These are phyloP conservation scores for Drosophila aldrichi DNA, from an alignment of 2,888 invertebrate genomes.

Conservation along the genomic window DNA sequence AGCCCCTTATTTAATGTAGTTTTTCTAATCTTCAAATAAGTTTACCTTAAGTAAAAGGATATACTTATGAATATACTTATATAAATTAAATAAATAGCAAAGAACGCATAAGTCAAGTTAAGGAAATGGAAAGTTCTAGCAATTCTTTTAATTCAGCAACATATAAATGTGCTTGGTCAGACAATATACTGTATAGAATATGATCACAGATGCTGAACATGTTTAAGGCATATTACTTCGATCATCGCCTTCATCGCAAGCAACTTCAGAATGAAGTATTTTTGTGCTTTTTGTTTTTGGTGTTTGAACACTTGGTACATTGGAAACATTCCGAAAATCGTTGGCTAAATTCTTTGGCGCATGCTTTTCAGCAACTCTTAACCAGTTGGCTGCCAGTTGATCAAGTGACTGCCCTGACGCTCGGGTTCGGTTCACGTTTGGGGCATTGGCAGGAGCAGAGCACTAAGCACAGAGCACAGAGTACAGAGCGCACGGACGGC, in stretches of 20 bases:
- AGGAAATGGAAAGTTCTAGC: neutral
- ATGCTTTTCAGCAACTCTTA: conserved; percentile 73
- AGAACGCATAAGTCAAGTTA: neutral
- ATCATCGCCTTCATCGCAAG: neutral
- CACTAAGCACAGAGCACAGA: conserved; percentile 22
- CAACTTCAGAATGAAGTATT: conserved; percentile 24
- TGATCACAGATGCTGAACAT: neutral
- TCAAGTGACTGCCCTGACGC: conserved; percentile 66
- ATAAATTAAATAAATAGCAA: too few relatives aligned
- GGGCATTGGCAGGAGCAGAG: conserved; percentile 72
- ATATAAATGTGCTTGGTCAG: too few relatives aligned
- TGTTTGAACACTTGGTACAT: conserved; percentile 73
- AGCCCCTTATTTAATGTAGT: neutral
- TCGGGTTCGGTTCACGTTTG: conserved; percentile 43
- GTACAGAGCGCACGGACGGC: conserved; percentile 31
- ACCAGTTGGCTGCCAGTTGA: conserved; percentile 75
- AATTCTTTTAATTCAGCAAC: neutral
- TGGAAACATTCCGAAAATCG: conserved; percentile 80
- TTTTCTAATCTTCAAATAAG: neutral
- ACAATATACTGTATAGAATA: neutral
- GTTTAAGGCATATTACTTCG: conserved; percentile 12
- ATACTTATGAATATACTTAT: neutral
- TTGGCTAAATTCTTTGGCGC: conserved; percentile 79
- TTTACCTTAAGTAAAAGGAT: too few relatives aligned
- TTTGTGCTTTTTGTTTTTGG: conserved; percentile 49